These are phyloP conservation scores for Drosophila kanapiae DNA, from an alignment of 1,140 invertebrate species.

Conservation along the genomic window DNA sequence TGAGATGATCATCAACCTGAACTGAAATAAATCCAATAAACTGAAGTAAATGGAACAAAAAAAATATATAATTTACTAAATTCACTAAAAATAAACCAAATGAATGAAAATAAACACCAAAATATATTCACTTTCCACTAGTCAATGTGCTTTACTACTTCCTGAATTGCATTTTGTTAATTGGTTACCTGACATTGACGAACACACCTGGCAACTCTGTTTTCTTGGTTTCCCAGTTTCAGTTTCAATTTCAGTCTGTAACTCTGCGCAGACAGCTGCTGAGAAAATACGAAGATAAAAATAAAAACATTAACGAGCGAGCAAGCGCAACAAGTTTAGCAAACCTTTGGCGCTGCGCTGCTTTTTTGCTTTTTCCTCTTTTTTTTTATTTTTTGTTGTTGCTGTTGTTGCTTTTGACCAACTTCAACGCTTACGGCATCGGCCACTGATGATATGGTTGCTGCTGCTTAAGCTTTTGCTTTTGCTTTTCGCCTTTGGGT, in stretches of 20 bases:
- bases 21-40: too few species aligned
- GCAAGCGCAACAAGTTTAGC: slow-evolving; percentile 72
- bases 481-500: slow-evolving; percentile 62
- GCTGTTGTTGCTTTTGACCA: slow-evolving; percentile 63
- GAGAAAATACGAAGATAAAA: slow-evolving; percentile 25
- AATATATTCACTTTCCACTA: not conserved
- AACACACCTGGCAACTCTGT: slow-evolving; percentile 49
- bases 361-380: slow-evolving; percentile 27
- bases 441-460: slow-evolving; percentile 46
- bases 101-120: not conserved
- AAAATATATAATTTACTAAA: too few species aligned
- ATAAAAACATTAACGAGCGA: slow-evolving; percentile 41
- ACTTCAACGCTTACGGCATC: slow-evolving; percentile 78
- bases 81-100: too few species aligned
- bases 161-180: slow-evolving; percentile 24
- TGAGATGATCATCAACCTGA: too few species aligned
- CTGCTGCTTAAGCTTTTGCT: slow-evolving; percentile 40
- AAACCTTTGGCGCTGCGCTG: slow-evolving; percentile 57
- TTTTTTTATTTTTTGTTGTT: too few species aligned
- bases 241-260: slow-evolving; percentile 46
- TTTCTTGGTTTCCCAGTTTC: slow-evolving; percentile 23
- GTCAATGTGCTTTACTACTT: slow-evolving; percentile 7
- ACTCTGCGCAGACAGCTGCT: slow-evolving; percentile 47
- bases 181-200: slow-evolving; percentile 46
- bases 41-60: too few species aligned